A percentile compares a stretch with the other conserved stretches of the same genome.
phyloP scores from a whole-genome alignment of 2,888 invertebrate species.

The Ditylenchus weischeri region DNA sequence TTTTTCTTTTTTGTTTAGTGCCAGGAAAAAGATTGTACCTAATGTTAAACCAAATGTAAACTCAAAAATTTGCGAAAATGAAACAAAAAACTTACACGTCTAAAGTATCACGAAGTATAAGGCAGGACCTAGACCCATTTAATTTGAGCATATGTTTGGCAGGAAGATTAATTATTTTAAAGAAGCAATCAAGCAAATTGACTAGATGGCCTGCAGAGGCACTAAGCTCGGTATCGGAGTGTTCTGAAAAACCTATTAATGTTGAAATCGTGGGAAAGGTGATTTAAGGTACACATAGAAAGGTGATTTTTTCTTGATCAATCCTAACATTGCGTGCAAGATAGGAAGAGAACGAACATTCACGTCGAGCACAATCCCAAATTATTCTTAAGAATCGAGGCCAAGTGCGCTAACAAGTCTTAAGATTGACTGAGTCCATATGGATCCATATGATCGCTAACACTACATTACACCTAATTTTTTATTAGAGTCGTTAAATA shows the following conservation, averaged over 20 bases:
- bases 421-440: too few species aligned
- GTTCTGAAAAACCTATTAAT: conserved; percentile 60
- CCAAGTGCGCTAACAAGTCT: too few species aligned
- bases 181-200: conserved; percentile 77
- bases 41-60: conserved; percentile 8
- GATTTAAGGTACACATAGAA: too few species aligned
- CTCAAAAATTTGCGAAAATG: neutral
- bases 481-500: too few species aligned
- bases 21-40: conserved; percentile 14
- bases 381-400: too few species aligned
- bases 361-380: too few species aligned
- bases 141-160: conserved; percentile 78
- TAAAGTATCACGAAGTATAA: conserved; percentile 70
- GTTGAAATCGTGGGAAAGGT: neutral
- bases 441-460: too few species aligned
- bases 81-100: conserved; percentile 60
- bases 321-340: too few species aligned
- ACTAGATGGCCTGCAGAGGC: conserved; percentile 84
- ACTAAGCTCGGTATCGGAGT: conserved; percentile 71
- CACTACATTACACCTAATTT: too few species aligned
- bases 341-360: too few species aligned
- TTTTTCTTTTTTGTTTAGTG: conserved; percentile 9
- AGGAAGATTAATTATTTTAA: conserved; percentile 79
- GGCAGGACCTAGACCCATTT: conserved; percentile 79
- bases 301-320: too few species aligned